phyloP scores from a whole-genome alignment of 2,797 vertebrate species.

The Aotus griseimembra region DNA sequence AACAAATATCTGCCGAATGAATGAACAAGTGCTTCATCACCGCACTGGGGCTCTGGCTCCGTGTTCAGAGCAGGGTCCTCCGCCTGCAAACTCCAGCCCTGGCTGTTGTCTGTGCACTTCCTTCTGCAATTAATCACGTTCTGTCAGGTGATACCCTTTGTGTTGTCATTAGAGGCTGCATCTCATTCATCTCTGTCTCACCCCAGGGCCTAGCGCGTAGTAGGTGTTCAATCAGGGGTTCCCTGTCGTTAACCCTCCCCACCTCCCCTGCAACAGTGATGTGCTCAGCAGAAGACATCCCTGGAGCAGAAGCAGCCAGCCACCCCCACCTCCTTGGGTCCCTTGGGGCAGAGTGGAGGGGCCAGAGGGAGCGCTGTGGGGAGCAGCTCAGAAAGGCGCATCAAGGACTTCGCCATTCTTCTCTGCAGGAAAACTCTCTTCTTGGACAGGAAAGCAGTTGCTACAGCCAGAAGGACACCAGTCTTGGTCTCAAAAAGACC shows the following conservation, averaged over 20 bases:
- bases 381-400: neutral
- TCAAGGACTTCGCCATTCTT: neutral
- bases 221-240: conserved; percentile 68
- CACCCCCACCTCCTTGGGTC: neutral
- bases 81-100: neutral
- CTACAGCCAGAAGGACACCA: neutral
- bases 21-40: neutral
- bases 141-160: conserved; percentile 34
- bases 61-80: neutral
- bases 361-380: rapidly evolving
- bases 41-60: neutral
- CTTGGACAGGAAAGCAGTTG: neutral
- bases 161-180: conserved; percentile 48
- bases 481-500: neutral
- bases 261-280: neutral
- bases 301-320: neutral
- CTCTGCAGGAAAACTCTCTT: neutral
- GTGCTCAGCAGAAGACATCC: neutral
- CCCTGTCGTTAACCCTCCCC: conserved; percentile 4
- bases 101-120: neutral
- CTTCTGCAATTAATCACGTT: conserved; percentile 70
- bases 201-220: conserved; percentile 43
- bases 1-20: neutral
- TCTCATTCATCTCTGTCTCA: conserved; percentile 69
- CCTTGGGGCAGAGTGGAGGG: neutral